Conservation (phyloP, 2,888 invertebrate species). For the Dolichopus griseipennis region DNA sequence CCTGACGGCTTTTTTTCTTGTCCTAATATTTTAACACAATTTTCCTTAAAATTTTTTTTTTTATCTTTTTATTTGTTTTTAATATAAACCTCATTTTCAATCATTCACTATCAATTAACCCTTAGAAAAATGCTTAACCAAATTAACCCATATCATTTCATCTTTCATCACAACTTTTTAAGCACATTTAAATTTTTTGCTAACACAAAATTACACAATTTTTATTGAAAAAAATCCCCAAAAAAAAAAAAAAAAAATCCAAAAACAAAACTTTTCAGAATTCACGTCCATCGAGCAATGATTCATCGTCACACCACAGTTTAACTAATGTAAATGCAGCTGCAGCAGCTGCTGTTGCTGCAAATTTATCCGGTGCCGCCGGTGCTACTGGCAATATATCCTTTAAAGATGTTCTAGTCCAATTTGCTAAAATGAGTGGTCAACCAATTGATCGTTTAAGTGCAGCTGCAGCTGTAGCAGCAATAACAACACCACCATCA, state of each 20-base stretch:
- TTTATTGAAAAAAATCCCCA: conserved; percentile 10
- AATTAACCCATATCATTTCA: not conserved
- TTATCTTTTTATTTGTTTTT: too few species aligned
- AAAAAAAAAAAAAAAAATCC: not conserved
- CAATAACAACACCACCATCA: conserved; percentile 19
- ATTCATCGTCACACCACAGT: conserved; percentile 45
- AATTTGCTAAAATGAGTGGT: conserved; percentile 55
- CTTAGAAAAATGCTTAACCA: not conserved
- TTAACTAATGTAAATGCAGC: conserved; percentile 39
- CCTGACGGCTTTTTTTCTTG: too few species aligned
- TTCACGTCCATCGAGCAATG: conserved; percentile 45
- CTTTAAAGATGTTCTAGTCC: conserved; percentile 67
- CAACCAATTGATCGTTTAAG: conserved; percentile 19
- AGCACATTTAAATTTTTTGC: not conserved
- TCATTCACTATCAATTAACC: too few species aligned
- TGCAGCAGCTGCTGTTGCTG: conserved; percentile 25
- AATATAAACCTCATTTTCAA: too few species aligned
- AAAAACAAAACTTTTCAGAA: conserved; percentile 20
- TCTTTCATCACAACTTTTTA: not conserved
- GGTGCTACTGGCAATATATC: conserved; percentile 40
- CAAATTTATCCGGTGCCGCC: conserved; percentile 24
- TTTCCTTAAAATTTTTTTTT: too few species aligned
- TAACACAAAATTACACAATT: conserved; percentile 8
- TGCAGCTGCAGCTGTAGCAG: conserved; percentile 18
- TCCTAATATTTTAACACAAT: too few species aligned